phyloP scores from a whole-genome alignment of 1,140 invertebrate genomes.

The Drosophila nasuta region DNA sequence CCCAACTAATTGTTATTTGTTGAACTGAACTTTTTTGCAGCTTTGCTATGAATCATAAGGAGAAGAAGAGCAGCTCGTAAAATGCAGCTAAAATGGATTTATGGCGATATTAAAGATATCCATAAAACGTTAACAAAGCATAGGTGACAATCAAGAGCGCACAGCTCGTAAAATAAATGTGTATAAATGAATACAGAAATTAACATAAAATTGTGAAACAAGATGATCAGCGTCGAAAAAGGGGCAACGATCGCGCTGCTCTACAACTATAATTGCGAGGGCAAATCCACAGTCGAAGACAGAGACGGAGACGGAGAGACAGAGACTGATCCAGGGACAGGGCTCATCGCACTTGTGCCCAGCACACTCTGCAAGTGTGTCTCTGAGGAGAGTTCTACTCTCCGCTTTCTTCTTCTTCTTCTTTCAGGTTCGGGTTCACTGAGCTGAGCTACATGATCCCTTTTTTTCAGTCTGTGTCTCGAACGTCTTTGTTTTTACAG shows the following conservation, averaged over 20 bases:
- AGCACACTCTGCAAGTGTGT: conserved; percentile 82
- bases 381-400: conserved; percentile 4
- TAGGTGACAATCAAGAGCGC: conserved; percentile 63
- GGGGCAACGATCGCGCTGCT: conserved; percentile 46
- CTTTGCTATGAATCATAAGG: conserved; percentile 65
- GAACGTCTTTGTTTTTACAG: conserved; percentile 73
- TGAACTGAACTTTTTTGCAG: conserved; percentile 36
- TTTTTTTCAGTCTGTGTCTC: conserved; percentile 31
- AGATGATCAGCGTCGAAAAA: conserved; percentile 21
- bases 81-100: conserved; percentile 68
- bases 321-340: background rate
- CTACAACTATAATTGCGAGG: conserved; percentile 51
- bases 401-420: background rate
- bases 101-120: conserved; percentile 66
- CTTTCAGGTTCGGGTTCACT: conserved; percentile 63
- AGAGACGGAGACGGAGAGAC: conserved; percentile 2
- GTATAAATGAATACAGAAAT: conserved; percentile 61
- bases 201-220: conserved; percentile 70
- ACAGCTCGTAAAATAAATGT: conserved; percentile 58
- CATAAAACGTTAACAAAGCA: conserved; percentile 47
- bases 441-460: conserved; percentile 68
- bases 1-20: conserved; percentile 62
- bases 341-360: conserved; percentile 65
- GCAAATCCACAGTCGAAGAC: background rate
- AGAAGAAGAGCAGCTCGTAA: conserved; percentile 39